Evolutionary conservation across 2,113 vertebrate species (phyloP), one percentile per base, ranked within the genome.

Genomic region (Alexandromys fortis): DNA sequence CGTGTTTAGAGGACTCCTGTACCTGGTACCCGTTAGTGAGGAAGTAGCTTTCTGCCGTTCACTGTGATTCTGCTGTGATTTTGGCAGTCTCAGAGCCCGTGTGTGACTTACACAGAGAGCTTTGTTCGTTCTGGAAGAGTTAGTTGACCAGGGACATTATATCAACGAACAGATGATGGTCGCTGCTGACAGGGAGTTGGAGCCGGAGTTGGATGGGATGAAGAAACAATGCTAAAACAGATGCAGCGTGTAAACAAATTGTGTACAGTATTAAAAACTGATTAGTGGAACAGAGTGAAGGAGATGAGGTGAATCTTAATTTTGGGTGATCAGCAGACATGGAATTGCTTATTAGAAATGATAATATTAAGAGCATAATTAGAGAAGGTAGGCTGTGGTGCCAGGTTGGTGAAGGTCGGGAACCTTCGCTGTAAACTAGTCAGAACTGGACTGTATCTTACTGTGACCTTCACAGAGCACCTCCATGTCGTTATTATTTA

Each of bases 311-410:
- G 42, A 42, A 7, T 70, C 90, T 26, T 65, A 70, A 12, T 77
- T 95, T 94, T 91, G 61, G 58, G 68, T 28, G 24, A 21, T 49
- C 24, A 75, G 65, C 77, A 82, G 68, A 90, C 81, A 77, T 83
- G 61, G 83, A 95, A 92, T 67, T 49, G 35, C 4, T 93, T 75
- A 49, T 58, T 92, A 95, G 35, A 79, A 79, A 94, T 11, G 81
- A 21, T 75, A 72, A 78, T 49, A 82, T 55, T 16, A 49, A 86
- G 87, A 89, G 42, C 14, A 28, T 38, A 63, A 47, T 61, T 47
- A 21, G 68, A n/a, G 49, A 61, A n/a, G 93, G 70, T 30, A 47
- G 77, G 67, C 28, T n/a, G 10, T 30, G 7, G n/a, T 52, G 65
- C 42, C n/a, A 83, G 28, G 7, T 61, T 65, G 33, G 4, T 28